Conservation (phyloP, 1,140 invertebrate genomes). For the Drosophila insularis region DNA sequence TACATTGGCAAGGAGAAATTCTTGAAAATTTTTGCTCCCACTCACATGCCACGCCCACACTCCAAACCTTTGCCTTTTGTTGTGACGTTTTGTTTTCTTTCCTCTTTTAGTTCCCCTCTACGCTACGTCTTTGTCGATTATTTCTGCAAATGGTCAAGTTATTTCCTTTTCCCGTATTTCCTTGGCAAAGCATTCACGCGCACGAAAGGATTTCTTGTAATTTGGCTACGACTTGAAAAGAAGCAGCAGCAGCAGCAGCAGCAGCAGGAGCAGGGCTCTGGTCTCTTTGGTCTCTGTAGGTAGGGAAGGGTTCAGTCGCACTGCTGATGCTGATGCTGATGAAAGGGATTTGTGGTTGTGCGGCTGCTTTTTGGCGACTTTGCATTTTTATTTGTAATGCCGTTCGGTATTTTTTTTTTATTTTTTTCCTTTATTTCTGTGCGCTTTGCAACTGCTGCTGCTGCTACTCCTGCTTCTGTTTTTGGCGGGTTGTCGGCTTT, state of each 20-base stretch:
- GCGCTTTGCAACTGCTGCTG: constrained; percentile 1
- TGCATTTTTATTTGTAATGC: constrained; percentile 75
- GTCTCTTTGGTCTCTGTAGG: neutral
- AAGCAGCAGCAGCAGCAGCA: constrained; percentile 27
- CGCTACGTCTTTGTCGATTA: constrained; percentile 37
- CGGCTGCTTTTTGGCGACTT: constrained; percentile 74
- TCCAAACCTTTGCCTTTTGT: constrained; percentile 18
- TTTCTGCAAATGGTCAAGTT: constrained; percentile 77
- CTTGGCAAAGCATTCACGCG: constrained; percentile 77
- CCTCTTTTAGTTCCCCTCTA: constrained; percentile 37
- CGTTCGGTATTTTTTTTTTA: constrained; percentile 33
- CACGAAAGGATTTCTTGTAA: constrained; percentile 81
- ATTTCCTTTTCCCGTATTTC: constrained; percentile 80
- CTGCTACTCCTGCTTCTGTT: constrained; percentile 35
- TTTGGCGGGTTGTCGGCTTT: constrained; percentile 71
- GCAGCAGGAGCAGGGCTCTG: neutral
- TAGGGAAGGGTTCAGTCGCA: constrained; percentile 15
- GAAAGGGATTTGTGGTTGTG: constrained; percentile 73
- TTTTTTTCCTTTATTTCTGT: constrained; percentile 7
- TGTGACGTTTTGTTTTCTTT: constrained; percentile 47
- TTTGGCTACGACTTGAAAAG: constrained; percentile 72
- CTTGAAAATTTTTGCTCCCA: constrained; percentile 51
- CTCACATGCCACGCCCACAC: constrained; percentile 49
- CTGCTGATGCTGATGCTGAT: constrained; percentile 36
- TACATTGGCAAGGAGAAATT: constrained; percentile 66